Evolutionary conservation across 2,797 vertebrate genomes (phyloP), one percentile per base, ranked within the genome.

Genomic region (Toxotes lorentzi): DNA sequence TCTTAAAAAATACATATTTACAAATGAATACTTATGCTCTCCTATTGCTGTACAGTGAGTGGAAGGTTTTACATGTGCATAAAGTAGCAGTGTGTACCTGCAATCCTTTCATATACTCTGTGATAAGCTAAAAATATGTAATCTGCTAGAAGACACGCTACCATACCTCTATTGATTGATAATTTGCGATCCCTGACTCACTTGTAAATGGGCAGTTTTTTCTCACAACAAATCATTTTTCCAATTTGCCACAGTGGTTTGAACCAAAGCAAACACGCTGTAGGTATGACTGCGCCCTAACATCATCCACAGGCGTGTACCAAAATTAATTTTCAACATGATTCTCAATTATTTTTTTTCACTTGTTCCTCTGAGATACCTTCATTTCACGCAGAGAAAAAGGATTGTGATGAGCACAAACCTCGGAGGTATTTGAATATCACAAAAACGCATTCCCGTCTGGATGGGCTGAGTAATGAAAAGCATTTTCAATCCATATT

Each of bases 1-100:
- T 80, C 66, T 30, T 84, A 43, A 74, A 89, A 91, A 81, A 76
- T 66, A 90, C 70, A 79, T 88, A 89, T 92, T 86, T 89, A 92
- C 86, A 93, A 48, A 76, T 58, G 1, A 85, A 69, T 72, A 71
- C 35, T 70, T 43, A 68, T 61, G 76, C 56, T 89, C 32, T 82
- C 40, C 50, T 66, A 54, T 79, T 3, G 65, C 54, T 80, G 71
- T 79, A 79, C 82, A 85, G 58, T 57, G 56, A 79, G 62, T 35
- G 61, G 56, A 57, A n/a, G 32, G 16, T 48, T 78, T 70, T 63
- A 86, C 43, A 30, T 79, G 79, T 88, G 85, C 74, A 74, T 82
- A 75, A 79, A 64, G 75, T 73, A 53, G 69, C 53, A 67, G 76
- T 34, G 66, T 30, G 66, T 53, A 21, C 57, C 73, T 72, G 79